Evolutionary conservation across 2,797 vertebrate genomes (phyloP), one percentile per base, ranked within the genome.

Genomic region (Melanotaenia nigrans): DNA sequence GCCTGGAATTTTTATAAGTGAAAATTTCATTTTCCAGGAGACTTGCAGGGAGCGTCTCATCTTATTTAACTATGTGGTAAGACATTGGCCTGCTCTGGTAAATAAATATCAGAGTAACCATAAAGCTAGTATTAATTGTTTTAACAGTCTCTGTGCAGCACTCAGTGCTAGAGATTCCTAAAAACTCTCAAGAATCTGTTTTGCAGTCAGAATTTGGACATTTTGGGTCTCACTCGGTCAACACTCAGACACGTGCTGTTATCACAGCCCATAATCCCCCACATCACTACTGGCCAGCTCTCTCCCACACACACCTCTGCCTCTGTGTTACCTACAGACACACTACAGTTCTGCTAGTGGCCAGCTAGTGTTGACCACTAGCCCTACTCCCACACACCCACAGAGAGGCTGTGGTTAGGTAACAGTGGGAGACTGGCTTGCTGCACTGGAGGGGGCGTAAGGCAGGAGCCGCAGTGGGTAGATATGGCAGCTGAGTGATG

Each of bases 331-430:
- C 81, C 66, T 14, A 74, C 79, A 82, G 86, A 73, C 79, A 80
- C 67, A 85, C 80, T 73, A 64, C 71, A 18, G 24, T 61, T 71
- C 79, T 87, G 84, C 85, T 79, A 73, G 85, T 85, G 90, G 88
- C 89, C 88, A 91, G 81, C 87, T 85, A 88, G 88, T 84, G 87
- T 88, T 93, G 91, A 92, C 92, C 92, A 92, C 86, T 86, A 82
- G 90, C 78, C 89, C 81, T 71, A 87, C 90, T 85, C 90, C 89
- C 90, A 89, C 91, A 87, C 89, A 78, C 54, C 79, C 77, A 87
- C 89, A 77, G 84, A 87, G 86, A 88, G 87, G 85, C 71, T 80
- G 77, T 74, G 79, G 83, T 92, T 92, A 93, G 90, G 75, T 92
- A 93, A 92, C 90, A 89, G 85, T 72, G 78, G 81, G 84, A 92